phyloP scores from a whole-genome alignment of 2,113 vertebrate species.

The Boulengerochromis microlepis region DNA sequence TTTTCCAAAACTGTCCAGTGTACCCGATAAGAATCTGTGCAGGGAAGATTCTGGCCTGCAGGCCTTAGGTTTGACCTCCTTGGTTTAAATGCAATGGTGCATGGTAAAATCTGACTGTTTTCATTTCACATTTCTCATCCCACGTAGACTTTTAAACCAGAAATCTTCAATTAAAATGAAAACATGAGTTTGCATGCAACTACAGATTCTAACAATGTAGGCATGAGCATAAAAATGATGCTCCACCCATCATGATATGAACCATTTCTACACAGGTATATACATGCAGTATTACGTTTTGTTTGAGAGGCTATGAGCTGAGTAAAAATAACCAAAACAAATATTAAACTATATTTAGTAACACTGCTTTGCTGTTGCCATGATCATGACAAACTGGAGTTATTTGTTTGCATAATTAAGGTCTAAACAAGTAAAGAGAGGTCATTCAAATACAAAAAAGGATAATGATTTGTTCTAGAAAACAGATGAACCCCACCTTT shows the following conservation, averaged over 20 bases:
- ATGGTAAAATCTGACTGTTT: background rate
- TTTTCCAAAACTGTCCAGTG: background rate
- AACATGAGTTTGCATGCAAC: background rate
- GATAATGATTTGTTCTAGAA: background rate
- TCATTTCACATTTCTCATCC: background rate
- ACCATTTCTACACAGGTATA: background rate
- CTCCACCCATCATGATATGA: background rate
- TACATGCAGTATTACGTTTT: background rate
- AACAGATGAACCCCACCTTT: background rate
- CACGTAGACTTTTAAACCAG: background rate
- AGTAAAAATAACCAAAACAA: background rate
- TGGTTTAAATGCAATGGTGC: background rate
- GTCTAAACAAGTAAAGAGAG: background rate
- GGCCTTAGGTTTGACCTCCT: background rate
- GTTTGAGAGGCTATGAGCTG: background rate
- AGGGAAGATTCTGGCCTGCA: background rate
- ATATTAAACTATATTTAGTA: background rate
- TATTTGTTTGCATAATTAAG: background rate
- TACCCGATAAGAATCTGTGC: background rate
- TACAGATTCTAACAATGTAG: background rate
- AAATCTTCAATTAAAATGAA: background rate
- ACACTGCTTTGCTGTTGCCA: background rate
- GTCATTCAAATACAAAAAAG: background rate
- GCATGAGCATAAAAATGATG: background rate
- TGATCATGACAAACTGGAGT: background rate